A percentile compares a stretch with the other conserved stretches of the same genome.
Evolutionary conservation across 2,113 vertebrate genomes (phyloP).

Genomic region (Zosterops borbonicus): DNA sequence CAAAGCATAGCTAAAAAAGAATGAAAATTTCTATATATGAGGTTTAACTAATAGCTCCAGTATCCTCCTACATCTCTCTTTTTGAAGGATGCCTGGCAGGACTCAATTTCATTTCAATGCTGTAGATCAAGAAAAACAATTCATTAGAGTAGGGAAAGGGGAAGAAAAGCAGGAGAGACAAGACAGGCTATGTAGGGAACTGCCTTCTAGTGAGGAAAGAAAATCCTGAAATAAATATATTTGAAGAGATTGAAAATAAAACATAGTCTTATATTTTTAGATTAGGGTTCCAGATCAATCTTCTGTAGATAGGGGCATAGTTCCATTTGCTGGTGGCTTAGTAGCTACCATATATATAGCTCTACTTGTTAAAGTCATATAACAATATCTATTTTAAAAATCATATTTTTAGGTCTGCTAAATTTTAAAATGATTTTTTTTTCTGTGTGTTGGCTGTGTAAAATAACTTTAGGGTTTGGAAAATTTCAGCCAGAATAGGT

Average conservation of each 20-base stretch:
- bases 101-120: neutral
- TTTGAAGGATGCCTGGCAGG: neutral
- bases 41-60: neutral
- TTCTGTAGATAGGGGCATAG: neutral
- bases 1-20: neutral
- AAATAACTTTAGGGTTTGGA: neutral
- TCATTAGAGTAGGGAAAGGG: neutral
- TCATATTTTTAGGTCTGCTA: neutral
- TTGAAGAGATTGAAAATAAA: neutral
- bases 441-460: neutral
- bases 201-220: neutral
- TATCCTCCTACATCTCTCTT: neutral
- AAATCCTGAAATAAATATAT: neutral
- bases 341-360: neutral
- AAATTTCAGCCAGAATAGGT: neutral
- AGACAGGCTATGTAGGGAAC: neutral
- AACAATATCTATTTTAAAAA: neutral
- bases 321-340: neutral
- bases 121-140: neutral
- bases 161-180: neutral
- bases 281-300: neutral
- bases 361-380: neutral
- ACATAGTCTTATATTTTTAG: neutral
- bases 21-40: neutral
- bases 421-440: neutral